Evolutionary conservation across 2,797 vertebrate species (phyloP).

Genomic region (Melanotaenia trifasciata): DNA sequence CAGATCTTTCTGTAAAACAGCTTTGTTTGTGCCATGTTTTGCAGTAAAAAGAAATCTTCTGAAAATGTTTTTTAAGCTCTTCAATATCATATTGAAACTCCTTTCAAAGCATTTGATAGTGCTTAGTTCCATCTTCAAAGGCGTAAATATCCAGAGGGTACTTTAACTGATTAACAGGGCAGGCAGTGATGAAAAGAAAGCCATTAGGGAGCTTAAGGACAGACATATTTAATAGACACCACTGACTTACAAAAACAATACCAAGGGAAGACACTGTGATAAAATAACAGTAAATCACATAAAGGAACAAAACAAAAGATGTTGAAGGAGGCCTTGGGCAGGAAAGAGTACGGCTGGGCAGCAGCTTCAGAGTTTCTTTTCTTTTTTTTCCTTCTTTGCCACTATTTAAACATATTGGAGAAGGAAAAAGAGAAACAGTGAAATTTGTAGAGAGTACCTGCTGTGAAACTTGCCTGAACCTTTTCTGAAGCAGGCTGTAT

Average conservation of each 20-base stretch:
- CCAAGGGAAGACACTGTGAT: slow-evolving; percentile 41
- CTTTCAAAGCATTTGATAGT: slow-evolving; percentile 56
- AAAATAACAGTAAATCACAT: slow-evolving; percentile 68
- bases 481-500: slow-evolving; percentile 53
- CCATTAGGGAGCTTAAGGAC: slow-evolving; percentile 61
- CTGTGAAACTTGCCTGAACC: slow-evolving; percentile 43
- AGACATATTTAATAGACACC: slow-evolving; percentile 62
- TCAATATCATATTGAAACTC: slow-evolving; percentile 41
- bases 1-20: slow-evolving; percentile 1
- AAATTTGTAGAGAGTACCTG: slow-evolving; percentile 41
- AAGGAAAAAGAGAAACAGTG: slow-evolving; percentile 1
- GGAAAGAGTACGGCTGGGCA: slow-evolving; percentile 42
- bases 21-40: slow-evolving; percentile 21
- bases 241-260: slow-evolving; percentile 60
- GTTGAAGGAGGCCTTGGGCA: slow-evolving; percentile 51
- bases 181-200: slow-evolving; percentile 66
- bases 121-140: slow-evolving; percentile 68
- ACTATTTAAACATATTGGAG: slow-evolving; percentile 41
- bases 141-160: slow-evolving; percentile 74
- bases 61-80: slow-evolving; percentile 41
- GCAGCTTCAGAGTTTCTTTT: slow-evolving; percentile 38
- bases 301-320: slow-evolving; percentile 62
- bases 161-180: slow-evolving; percentile 72
- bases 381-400: slow-evolving; percentile 30
- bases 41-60: slow-evolving; percentile 22